Evolutionary conservation across 1,140 invertebrate genomes (phyloP).

Genomic region (Parapsyche elsis): DNA sequence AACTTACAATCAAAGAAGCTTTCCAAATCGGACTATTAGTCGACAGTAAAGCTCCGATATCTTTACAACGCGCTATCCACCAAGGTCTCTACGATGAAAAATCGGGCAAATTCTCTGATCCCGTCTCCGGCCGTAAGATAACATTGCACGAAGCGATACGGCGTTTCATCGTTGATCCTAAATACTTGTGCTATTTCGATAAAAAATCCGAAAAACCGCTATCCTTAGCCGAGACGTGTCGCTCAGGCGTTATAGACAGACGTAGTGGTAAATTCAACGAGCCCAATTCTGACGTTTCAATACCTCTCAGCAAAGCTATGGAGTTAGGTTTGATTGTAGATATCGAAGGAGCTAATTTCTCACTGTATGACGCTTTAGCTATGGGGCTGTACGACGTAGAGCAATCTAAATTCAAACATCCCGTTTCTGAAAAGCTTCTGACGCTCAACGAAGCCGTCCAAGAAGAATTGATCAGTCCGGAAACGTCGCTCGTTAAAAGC

Average conservation of each 20-base stretch:
- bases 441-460: slow-evolving; percentile 83
- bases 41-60: slow-evolving; percentile 84
- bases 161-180: slow-evolving; percentile 81
- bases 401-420: slow-evolving; percentile 83
- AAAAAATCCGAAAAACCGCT: slow-evolving; percentile 75
- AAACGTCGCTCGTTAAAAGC: slow-evolving; percentile 83
- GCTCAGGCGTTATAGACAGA: slow-evolving; percentile 85
- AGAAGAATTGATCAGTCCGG: slow-evolving; percentile 84
- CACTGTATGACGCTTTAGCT: slow-evolving; percentile 83
- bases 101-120: slow-evolving; percentile 85
- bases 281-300: slow-evolving; percentile 72
- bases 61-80: slow-evolving; percentile 86
- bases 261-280: slow-evolving; percentile 82
- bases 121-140: slow-evolving; percentile 78
- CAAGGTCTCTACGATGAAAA: slow-evolving; percentile 86
- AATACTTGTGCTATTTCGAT: slow-evolving; percentile 84
- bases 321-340: slow-evolving; percentile 83
- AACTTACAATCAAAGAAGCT: slow-evolving; percentile 82
- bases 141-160: slow-evolving; percentile 88
- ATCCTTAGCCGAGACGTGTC: slow-evolving; percentile 81
- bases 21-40: slow-evolving; percentile 83
- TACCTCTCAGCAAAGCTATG: slow-evolving; percentile 79
- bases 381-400: slow-evolving; percentile 84
- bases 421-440: slow-evolving; percentile 79
- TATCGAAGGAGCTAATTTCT: slow-evolving; percentile 84